Base-by-base conservation (phyloP, 2,888 invertebrate species). In the Prenolepis imparis region DNA sequence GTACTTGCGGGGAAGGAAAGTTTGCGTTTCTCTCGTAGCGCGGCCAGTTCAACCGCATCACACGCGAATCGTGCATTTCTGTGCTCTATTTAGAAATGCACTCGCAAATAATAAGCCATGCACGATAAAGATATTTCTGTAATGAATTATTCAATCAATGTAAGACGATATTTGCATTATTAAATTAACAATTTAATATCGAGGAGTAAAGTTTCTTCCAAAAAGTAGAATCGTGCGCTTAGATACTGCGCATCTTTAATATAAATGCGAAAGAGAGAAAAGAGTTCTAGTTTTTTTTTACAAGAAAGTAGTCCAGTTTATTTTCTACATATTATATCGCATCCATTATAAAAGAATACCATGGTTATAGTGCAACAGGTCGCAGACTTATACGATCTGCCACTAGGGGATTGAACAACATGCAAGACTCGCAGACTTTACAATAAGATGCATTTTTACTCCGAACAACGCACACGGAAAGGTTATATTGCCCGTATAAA, bases 311-410 rank as follows among this genome's bases (percentile, higher is more conserved):
- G 28, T 28, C 28, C 24, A 18, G n/a, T 21, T 57, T 21, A 66
- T n/a, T n/a, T 70, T 68, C 15, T 18, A 12, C 5, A 36, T 55
- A n/a, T 12, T 39, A 21, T 70, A 9, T 70, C 28, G 1, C 48
- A 36, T 48, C 44, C 24, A 24, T 70, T 59, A 70, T 44, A 78
- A 70, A 80, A 70, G 72, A 70, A 59, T 44, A 44, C n/a, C 15
- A 21, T 59, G 57, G 24, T 44, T 59, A 59, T 68, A 52, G 59
- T 80, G 78, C 78, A 80, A 80, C 78, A 80, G 78, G 78, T 80
- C 78, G 70, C 36, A 68, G 72, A 70, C 78, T 18, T 24, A 24
- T 44, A 70, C 32, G 70, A 80, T 61, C 72, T 36, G 70, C 72
- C 59, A 61, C 72, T 15, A 21, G 59, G 36, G 72, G 44, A 61